Evolutionary conservation across 1,140 invertebrate genomes (phyloP).

Genomic region (Drosophila oshimai): DNA sequence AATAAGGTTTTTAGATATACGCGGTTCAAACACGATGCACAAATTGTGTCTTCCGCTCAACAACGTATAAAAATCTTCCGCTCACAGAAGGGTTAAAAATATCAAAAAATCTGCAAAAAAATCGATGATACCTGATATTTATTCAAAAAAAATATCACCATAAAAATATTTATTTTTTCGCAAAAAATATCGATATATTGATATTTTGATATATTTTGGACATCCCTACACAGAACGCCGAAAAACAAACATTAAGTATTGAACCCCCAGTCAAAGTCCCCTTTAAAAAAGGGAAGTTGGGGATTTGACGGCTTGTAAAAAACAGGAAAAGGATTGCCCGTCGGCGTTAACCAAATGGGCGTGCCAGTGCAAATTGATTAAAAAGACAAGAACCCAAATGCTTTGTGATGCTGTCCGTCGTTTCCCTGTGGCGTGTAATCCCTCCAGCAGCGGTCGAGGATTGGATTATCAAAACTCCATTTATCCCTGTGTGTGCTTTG

Average conservation of each 20-base stretch:
- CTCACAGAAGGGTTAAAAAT: too few relatives aligned
- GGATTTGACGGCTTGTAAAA: conserved; percentile 10
- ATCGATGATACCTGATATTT: too few relatives aligned
- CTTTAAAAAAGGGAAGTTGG: conserved; percentile 14
- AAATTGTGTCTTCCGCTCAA: too few relatives aligned
- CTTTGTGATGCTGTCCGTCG: conserved; percentile 11
- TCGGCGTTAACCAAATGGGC: conserved; percentile 25
- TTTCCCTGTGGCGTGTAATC: conserved; percentile 37
- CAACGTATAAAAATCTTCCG: too few relatives aligned
- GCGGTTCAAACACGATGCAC: too few relatives aligned
- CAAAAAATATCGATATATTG: too few relatives aligned
- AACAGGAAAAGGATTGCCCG: conserved; percentile 45
- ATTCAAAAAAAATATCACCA: too few relatives aligned
- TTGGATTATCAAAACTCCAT: conserved; percentile 39
- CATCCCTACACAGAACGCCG: background rate
- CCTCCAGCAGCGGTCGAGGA: background rate
- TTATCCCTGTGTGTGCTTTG: background rate
- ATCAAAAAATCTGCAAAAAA: too few relatives aligned
- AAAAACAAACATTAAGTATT: conserved; percentile 2
- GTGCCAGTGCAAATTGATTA: conserved; percentile 65
- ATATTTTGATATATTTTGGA: too few relatives aligned
- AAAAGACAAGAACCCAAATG: conserved; percentile 48
- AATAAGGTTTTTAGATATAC: too few relatives aligned
- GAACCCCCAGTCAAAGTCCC: conserved; percentile 31
- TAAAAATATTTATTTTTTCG: too few relatives aligned